These are phyloP conservation scores for Norana najaformis DNA, from an alignment of 2,888 invertebrate species.

Conservation along the genomic window DNA sequence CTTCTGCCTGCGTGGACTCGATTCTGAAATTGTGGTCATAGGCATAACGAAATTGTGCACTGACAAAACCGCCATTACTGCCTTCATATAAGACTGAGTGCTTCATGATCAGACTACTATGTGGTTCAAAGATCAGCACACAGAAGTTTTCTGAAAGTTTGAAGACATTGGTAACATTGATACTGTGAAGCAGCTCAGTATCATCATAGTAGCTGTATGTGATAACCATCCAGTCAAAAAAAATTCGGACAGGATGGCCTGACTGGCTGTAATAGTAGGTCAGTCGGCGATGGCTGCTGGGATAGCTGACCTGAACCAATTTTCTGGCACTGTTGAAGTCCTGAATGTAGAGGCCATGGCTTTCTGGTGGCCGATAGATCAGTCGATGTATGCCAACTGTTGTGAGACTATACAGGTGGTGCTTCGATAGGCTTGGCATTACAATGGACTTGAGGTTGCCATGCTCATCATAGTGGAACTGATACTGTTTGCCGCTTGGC, in stretches of 20 bases:
- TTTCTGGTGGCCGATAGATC: constrained; percentile 81
- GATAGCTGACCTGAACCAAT: constrained; percentile 80
- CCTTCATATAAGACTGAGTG: constrained; percentile 31
- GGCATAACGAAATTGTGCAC: constrained; percentile 23
- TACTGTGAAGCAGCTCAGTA: constrained; percentile 4
- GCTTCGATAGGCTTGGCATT: constrained; percentile 84
- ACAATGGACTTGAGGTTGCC: constrained; percentile 85
- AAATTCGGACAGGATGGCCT: constrained; percentile 27
- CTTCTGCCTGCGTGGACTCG: not conserved
- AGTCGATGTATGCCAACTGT: constrained; percentile 90
- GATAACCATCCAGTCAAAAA: constrained; percentile 37
- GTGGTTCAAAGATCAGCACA: constrained; percentile 33
- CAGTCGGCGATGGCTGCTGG: constrained; percentile 81
- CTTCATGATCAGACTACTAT: constrained; percentile 52
- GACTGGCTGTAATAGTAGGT: constrained; percentile 74
- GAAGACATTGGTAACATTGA: constrained; percentile 10
- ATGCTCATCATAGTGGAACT: constrained; percentile 84
- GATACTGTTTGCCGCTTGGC: constrained; percentile 84
- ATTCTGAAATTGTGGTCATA: constrained; percentile 26
- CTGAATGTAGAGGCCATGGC: constrained; percentile 81
- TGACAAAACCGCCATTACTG: not conserved
- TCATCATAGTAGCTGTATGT: not conserved
- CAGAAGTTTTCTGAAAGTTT: not conserved
- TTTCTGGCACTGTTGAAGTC: constrained; percentile 90
- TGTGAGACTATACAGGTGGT: constrained; percentile 87